Base-by-base conservation (phyloP, 2,888 invertebrate species). In the Xylophagus ater region DNA sequence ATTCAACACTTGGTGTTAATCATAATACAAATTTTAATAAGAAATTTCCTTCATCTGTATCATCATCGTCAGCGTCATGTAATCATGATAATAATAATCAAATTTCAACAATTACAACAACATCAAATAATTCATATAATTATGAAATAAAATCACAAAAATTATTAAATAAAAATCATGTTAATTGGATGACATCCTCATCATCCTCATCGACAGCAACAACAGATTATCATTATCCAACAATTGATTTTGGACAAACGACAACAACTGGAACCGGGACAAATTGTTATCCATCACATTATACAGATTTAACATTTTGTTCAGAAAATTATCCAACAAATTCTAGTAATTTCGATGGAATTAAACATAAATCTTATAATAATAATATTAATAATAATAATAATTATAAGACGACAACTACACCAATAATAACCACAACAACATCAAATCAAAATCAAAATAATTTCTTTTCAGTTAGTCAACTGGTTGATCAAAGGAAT, bases 381-480 rank as follows among this genome's bases (percentile, higher is more conserved):
- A 42, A 4, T 44, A 47, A 19, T 45, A 47, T 20, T 41, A 42
- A 41, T 10, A 45, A 47, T n/a, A 45, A 47, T 23, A 44, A 46
- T 18, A n/a, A n/a, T n/a, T n/a, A n/a, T n/a, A n/a, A n/a, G n/a
- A 50, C 50, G 13, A 46, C 37, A 9, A 12, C 10, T 30, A 20
- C 30, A 15, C 33, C 13, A 23, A 33, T 23, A n/a, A 4, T 6
- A 40, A 2, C 4, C 21, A 4, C 13, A 21, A 20, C 25, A 41
- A 38, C 21, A 60, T n/a, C n/a, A n/a, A n/a, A n/a, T n/a, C n/a
- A n/a, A n/a, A n/a, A n/a, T n/a, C n/a, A n/a, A n/a, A n/a, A 62
- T 19, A 69, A 68, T 36, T 76, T 76, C 43, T 54, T 76, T 7
- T 76, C 76, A 0, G 76, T 77, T 1, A 76, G 76, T 53, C 75